Evolutionary conservation across 2,797 vertebrate species (phyloP).

Genomic region (Oryzias sinensis): DNA sequence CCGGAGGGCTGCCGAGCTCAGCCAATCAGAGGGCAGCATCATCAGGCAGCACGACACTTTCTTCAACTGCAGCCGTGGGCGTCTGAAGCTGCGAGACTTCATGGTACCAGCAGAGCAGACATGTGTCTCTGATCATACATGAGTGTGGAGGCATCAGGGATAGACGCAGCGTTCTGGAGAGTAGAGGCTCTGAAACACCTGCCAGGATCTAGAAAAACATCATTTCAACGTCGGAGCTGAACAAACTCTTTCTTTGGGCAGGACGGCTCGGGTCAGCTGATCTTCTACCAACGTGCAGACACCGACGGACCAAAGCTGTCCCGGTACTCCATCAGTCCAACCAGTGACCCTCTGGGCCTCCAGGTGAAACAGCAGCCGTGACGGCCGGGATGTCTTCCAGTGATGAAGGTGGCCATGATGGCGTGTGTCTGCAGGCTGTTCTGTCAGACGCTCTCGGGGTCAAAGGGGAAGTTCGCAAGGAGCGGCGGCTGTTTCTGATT

Average conservation of each 20-base stretch:
- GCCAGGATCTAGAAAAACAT: no score
- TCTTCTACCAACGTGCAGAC: conserved; percentile 84
- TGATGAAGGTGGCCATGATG: background rate
- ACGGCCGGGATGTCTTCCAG: no score
- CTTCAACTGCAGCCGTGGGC: conserved; percentile 70
- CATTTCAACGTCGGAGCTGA: no score
- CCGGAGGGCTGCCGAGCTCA: conserved; percentile 61
- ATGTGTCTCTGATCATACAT: no score
- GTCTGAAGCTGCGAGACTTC: conserved; percentile 79
- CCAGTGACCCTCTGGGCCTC: conserved; percentile 73
- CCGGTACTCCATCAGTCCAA: conserved; percentile 74
- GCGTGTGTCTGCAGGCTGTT: conserved; percentile 59
- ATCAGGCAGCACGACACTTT: conserved; percentile 80
- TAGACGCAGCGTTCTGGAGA: no score
- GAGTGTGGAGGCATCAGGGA: no score
- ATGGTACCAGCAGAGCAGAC: conserved; percentile 43
- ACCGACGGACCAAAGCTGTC: conserved; percentile 81
- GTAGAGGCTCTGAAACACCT: no score
- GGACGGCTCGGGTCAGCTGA: conserved; percentile 80
- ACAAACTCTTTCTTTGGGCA: conserved; percentile 29
- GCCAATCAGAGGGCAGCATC: conserved; percentile 71
- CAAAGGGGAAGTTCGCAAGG: conserved; percentile 80
- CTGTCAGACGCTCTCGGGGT: conserved; percentile 79
- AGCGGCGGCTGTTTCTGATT: conserved; percentile 79
- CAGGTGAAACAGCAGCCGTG: conserved; percentile 55